Percentiles rank a stretch among this genome's conserved stretches.
These are phyloP conservation scores for Thamnaconus septentrionalis DNA, from an alignment of 2,113 vertebrate genomes.

Conservation along the genomic window DNA sequence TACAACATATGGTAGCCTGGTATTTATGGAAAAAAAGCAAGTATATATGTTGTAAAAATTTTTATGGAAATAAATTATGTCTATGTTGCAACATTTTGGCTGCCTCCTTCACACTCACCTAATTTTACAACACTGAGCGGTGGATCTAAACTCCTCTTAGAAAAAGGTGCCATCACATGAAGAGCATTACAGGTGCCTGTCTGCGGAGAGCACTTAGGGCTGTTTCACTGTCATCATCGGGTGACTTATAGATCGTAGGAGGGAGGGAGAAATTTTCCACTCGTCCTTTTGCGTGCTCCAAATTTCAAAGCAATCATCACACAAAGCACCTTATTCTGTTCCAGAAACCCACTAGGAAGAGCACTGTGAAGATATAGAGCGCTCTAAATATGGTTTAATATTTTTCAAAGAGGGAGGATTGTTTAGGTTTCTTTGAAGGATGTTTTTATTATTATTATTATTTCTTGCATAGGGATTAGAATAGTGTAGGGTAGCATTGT, in stretches of 20 bases:
- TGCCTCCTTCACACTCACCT: not conserved
- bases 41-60: slow-evolving; percentile 54
- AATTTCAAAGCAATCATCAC: slow-evolving; percentile 20
- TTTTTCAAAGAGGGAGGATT: slow-evolving; percentile 17
- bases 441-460: too few species aligned
- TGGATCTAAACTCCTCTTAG: not conserved
- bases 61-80: slow-evolving; percentile 76
- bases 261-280: slow-evolving; percentile 46
- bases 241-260: slow-evolving; percentile 22
- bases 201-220: slow-evolving; percentile 28
- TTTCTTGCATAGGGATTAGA: too few species aligned
- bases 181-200: slow-evolving; percentile 36
- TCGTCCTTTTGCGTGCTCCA: not conserved
- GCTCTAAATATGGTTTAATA: slow-evolving; percentile 17
- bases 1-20: slow-evolving; percentile 52
- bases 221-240: not conserved
- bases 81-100: slow-evolving; percentile 45
- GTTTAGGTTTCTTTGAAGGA: slow-evolving; percentile 1
- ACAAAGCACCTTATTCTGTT: slow-evolving; percentile 16
- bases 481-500: too few species aligned
- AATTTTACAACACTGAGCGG: not conserved
- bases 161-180: not conserved
- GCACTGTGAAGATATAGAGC: slow-evolving; percentile 28
- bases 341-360: slow-evolving; percentile 13
- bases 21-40: slow-evolving; percentile 72